These are phyloP conservation scores for Zingel zingel DNA, from an alignment of 2,113 vertebrate species.

Conservation along the genomic window DNA sequence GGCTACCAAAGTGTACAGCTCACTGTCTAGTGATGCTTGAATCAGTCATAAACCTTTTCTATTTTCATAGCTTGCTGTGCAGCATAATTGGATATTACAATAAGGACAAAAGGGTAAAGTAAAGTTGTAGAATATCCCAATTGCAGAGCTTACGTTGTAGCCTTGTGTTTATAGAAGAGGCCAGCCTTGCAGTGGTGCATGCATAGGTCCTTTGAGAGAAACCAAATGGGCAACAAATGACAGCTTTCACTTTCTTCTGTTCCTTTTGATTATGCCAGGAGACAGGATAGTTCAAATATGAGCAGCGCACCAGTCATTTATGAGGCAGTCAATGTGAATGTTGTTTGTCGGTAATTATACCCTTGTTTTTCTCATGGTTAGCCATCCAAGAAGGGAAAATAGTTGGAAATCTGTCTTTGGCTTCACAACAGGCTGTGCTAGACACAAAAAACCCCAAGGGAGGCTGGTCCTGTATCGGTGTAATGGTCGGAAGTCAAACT, in stretches of 20 bases:
- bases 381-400: slow-evolving; percentile 69
- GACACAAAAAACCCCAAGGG: slow-evolving; percentile 22
- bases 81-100: slow-evolving; percentile 24
- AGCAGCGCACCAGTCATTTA: slow-evolving; percentile 51
- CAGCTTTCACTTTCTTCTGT: slow-evolving; percentile 48
- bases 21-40: neutral
- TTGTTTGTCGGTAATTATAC: slow-evolving; percentile 77
- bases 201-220: slow-evolving; percentile 20
- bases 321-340: slow-evolving; percentile 43
- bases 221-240: slow-evolving; percentile 54
- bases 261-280: slow-evolving; percentile 44
- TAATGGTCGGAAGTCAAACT: neutral
- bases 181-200: slow-evolving; percentile 5
- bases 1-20: neutral
- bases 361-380: slow-evolving; percentile 65
- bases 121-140: slow-evolving; percentile 33
- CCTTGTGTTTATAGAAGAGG: slow-evolving; percentile 39
- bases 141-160: slow-evolving; percentile 29
- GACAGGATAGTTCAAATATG: slow-evolving; percentile 45
- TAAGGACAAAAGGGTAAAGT: slow-evolving; percentile 27
- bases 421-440: slow-evolving; percentile 58
- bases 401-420: slow-evolving; percentile 48
- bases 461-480: neutral
- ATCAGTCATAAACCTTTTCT: slow-evolving; percentile 8
- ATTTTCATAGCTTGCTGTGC: slow-evolving; percentile 9